Evolutionary conservation across 2,888 invertebrate genomes (phyloP), one percentile per base, ranked within the genome.

Genomic region (Oligia strigilis): DNA sequence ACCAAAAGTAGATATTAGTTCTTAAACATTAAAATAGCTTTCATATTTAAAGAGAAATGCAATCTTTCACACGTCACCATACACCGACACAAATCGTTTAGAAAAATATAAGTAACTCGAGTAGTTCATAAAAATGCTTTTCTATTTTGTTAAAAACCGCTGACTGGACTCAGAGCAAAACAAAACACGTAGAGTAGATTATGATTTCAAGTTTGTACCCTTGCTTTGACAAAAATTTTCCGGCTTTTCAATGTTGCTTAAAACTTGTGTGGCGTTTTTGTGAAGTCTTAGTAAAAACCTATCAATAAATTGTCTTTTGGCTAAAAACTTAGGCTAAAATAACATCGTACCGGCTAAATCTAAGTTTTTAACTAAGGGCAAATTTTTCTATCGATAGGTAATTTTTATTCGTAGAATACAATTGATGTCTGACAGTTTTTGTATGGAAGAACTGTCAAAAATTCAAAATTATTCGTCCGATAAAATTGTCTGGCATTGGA

Each of bases 191-290:
- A 85, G 75, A 70, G 65, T 85, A 84, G 77, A 62, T 65, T 79
- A 74, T 79, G 49, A 72, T 75, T 80, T 78, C 5, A 73, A 75
- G 36, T 75, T 78, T 77, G 52, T 75, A 76, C 52, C 66, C 81
- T 78, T 64, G 86, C 80, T 80, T 55, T 58, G n/a, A 74, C 67
- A 52, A 69, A 66, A 29, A 36, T 9, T 43, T 13, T 29, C 52
- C 36, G n/a, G 77, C 69, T 84, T 86, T 77, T 85, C 73, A 55
- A 36, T 86, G 81, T 86, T 73, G 86, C 85, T 85, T 86, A 23
- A 65, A 80, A 83, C 72, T 80, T 81, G 70, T 85, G 80, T 81
- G 75, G 55, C 78, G 80, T 85, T 86, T 84, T 77, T 81, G 78
- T 83, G 80, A 75, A 66, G 67, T 87, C 69, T 62, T 78, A 66